A percentile compares a stretch with the other conserved stretches of the same genome.
Conservation (phyloP, 2,888 invertebrate species). For the Cordilura impudica region DNA sequence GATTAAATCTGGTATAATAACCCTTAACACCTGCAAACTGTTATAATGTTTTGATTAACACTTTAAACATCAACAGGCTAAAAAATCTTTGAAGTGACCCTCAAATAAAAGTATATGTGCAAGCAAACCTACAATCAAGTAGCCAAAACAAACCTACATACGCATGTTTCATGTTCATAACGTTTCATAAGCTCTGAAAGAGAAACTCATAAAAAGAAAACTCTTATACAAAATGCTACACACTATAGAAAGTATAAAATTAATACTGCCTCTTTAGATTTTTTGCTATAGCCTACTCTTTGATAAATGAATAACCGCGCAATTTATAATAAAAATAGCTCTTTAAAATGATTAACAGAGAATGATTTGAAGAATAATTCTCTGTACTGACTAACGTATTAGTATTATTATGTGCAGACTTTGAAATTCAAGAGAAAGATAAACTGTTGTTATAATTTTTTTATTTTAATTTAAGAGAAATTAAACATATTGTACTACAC, state of each 20-base stretch:
- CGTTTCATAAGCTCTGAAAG: constrained; percentile 8
- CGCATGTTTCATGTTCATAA: background rate
- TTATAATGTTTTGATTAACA: background rate
- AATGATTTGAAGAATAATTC: too few species aligned
- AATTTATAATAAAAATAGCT: too few species aligned
- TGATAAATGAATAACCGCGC: too few species aligned
- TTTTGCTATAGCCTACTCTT: constrained; percentile 53
- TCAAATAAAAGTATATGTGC: background rate
- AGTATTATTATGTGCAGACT: constrained; percentile 34
- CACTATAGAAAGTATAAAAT: too few species aligned
- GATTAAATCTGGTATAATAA: background rate
- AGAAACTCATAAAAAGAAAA: background rate
- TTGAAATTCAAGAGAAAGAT: too few species aligned
- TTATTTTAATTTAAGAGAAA: background rate
- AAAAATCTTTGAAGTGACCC: background rate
- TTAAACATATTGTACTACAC: background rate
- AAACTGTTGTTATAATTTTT: background rate
- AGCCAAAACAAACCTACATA: background rate
- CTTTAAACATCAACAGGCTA: constrained; percentile 3
- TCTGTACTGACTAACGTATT: constrained; percentile 62
- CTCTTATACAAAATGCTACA: too few species aligned
- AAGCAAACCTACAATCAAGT: background rate
- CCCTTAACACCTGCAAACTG: constrained; percentile 8
- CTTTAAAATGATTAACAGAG: too few species aligned
- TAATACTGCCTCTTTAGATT: too few species aligned